phyloP scores from a whole-genome alignment of 1,140 invertebrate species.

The Acyrthosiphon pisum region DNA sequence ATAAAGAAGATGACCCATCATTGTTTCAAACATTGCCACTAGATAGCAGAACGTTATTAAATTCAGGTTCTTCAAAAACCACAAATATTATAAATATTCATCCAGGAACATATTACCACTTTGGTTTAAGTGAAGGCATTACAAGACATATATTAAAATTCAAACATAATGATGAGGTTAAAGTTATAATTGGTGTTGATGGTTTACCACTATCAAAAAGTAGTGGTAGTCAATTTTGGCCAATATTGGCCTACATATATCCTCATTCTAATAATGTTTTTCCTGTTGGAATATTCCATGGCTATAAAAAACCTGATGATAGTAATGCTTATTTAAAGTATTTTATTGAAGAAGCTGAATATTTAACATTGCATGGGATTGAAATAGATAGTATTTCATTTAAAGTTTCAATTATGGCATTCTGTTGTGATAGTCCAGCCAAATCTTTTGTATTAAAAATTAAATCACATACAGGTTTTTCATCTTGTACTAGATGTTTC shows the following conservation, averaged over 20 bases:
- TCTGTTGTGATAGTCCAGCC: background rate
- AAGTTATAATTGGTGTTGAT: background rate
- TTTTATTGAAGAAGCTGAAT: background rate
- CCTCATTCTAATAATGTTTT: background rate
- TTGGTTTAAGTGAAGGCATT: background rate
- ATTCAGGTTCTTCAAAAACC: background rate
- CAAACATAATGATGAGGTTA: background rate
- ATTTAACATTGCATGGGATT: background rate
- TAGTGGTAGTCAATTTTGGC: background rate
- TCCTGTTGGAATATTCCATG: background rate
- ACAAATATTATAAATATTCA: background rate
- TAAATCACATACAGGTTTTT: background rate
- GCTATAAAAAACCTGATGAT: background rate
- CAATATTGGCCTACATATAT: background rate
- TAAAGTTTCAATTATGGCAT: slow-evolving; percentile 1
- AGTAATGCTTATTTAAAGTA: background rate
- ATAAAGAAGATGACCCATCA: background rate
- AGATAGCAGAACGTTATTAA: background rate
- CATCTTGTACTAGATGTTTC: background rate
- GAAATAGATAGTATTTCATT: background rate
- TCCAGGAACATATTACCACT: background rate
- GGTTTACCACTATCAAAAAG: no score
- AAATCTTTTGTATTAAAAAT: background rate
- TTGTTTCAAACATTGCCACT: background rate
- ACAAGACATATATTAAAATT: background rate